Conservation (phyloP, 2,797 vertebrate species). For the Spondyliosoma cantharus region DNA sequence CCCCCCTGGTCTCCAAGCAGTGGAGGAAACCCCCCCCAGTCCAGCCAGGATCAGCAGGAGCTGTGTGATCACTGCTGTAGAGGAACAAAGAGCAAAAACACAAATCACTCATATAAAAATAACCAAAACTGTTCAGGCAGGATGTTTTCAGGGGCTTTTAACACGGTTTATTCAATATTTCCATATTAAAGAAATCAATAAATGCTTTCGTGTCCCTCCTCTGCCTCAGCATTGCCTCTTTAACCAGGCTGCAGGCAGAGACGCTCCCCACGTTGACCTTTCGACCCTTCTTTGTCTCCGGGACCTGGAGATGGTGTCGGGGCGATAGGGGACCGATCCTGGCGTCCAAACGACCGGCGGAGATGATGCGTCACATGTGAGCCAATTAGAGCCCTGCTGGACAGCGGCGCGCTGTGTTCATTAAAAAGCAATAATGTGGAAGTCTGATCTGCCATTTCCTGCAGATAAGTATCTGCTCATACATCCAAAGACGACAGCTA, state of each 20-base stretch:
- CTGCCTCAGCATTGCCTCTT: not conserved
- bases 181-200: not conserved
- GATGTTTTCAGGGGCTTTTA: not conserved
- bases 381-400: constrained; percentile 62
- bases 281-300: constrained; percentile 41
- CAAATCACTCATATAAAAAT: not conserved
- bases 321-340: constrained; percentile 51
- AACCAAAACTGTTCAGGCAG: not conserved
- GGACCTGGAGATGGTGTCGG: constrained; percentile 31
- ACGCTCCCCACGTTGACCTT: constrained; percentile 39
- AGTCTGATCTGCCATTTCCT: constrained; percentile 75
- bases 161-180: not conserved
- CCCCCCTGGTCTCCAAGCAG: too few relatives aligned
- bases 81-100: not conserved
- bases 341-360: constrained; percentile 53
- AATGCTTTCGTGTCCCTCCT: not conserved
- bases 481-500: constrained; percentile 60
- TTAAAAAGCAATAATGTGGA: constrained; percentile 82
- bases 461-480: constrained; percentile 74
- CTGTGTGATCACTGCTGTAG: too few relatives aligned
- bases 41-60: too few relatives aligned
- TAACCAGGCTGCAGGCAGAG: constrained; percentile 31
- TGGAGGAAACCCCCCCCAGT: too few relatives aligned
- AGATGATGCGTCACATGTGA: constrained; percentile 63
- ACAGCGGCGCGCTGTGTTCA: constrained; percentile 66